Evolutionary conservation across 2,113 vertebrate species (phyloP).

Genomic region (Daphoenositta chrysoptera): DNA sequence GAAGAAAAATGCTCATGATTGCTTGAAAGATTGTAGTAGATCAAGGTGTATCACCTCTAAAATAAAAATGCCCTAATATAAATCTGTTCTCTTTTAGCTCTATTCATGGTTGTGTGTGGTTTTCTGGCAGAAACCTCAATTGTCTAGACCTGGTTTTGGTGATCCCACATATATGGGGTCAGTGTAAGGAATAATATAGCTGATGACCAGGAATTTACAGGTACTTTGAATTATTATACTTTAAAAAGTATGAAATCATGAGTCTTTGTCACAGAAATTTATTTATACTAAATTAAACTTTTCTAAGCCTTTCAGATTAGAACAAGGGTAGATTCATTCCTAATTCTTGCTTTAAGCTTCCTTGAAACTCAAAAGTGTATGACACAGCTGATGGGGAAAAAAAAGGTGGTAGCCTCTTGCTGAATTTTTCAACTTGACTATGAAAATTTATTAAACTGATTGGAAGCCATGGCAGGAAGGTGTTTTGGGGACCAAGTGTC

Average conservation of each 20-base stretch:
- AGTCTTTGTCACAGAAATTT: background rate
- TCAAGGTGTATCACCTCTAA: background rate
- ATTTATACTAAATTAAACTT: background rate
- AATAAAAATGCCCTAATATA: background rate
- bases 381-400: background rate
- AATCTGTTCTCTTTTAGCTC: background rate
- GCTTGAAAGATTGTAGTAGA: background rate
- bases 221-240: background rate
- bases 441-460: background rate
- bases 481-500: background rate
- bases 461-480: background rate
- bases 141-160: background rate
- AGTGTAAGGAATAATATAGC: background rate
- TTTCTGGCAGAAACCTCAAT: background rate
- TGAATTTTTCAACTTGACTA: background rate
- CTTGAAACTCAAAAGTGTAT: background rate
- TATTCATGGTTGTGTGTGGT: fast-evolving
- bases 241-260: background rate
- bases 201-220: background rate
- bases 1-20: background rate
- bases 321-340: background rate
- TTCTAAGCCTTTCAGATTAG: background rate
- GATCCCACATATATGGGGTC: fast-evolving
- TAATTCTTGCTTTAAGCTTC: background rate
- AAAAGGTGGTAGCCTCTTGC: background rate